phyloP scores from a whole-genome alignment of 2,888 invertebrate genomes.

The Orthonevra nobilis region DNA sequence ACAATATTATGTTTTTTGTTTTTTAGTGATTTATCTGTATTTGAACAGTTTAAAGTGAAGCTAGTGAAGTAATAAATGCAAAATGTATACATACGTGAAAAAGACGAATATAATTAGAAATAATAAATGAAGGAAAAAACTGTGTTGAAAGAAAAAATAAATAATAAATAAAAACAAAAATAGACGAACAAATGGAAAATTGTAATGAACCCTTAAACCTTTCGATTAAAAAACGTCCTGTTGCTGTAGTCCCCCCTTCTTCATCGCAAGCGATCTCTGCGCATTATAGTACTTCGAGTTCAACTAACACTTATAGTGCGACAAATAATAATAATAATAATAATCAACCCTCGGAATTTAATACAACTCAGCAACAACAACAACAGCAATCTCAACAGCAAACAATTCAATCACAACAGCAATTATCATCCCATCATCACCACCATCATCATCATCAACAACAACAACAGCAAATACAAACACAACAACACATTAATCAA shows the following conservation, averaged over 20 bases:
- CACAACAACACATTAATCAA: constrained; percentile 23
- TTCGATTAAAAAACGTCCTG: constrained; percentile 81
- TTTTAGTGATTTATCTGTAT: neutral
- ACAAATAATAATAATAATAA: constrained; percentile 44
- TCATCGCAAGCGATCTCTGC: constrained; percentile 66
- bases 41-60: no score
- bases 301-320: constrained; percentile 38
- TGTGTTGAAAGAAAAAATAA: neutral
- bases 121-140: neutral
- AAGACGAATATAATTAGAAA: constrained; percentile 20
- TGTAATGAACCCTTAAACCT: constrained; percentile 80
- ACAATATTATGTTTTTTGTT: neutral
- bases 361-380: constrained; percentile 29
- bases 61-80: no score
- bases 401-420: constrained; percentile 33
- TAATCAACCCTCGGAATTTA: constrained; percentile 46
- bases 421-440: constrained; percentile 4
- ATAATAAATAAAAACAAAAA: constrained; percentile 24
- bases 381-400: constrained; percentile 26
- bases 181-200: constrained; percentile 72
- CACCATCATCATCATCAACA: constrained; percentile 31
- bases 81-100: constrained; percentile 15
- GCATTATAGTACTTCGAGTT: constrained; percentile 57
- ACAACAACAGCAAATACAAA: constrained; percentile 40
- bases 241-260: constrained; percentile 81